Percentiles rank a stretch among this genome's conserved stretches.
These are phyloP conservation scores for Epistrophe grossulariae DNA, from an alignment of 2,888 invertebrate species.

Conservation along the genomic window DNA sequence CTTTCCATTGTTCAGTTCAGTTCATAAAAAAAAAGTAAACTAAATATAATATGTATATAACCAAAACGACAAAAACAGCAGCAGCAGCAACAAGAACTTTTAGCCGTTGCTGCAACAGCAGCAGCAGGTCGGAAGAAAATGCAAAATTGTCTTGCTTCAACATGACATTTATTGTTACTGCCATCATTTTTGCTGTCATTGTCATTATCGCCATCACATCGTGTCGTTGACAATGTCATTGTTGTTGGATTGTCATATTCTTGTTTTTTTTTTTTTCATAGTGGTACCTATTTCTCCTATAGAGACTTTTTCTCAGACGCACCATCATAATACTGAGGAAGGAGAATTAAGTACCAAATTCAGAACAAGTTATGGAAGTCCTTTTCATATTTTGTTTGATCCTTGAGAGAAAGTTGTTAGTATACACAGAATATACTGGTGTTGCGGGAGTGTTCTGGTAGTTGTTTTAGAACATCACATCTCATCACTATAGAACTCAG, in stretches of 20 bases:
- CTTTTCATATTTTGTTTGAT: conserved; percentile 48
- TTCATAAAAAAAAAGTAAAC: background rate
- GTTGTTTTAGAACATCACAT: conserved; percentile 50
- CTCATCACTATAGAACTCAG: conserved; percentile 26
- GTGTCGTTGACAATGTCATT: conserved; percentile 61
- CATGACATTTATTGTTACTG: conserved; percentile 82
- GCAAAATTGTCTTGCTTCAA: conserved; percentile 78
- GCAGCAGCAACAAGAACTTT: background rate
- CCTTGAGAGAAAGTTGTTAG: conserved; percentile 17
- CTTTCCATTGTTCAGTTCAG: conserved; percentile 47
- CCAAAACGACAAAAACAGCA: conserved; percentile 9
- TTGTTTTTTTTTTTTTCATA: conserved; percentile 23
- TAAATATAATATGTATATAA: too few species aligned
- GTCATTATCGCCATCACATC: conserved; percentile 79
- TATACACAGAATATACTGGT: background rate
- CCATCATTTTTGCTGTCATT: conserved; percentile 77
- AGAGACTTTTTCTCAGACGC: conserved; percentile 56
- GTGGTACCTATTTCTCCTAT: background rate
- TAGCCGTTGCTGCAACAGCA: background rate
- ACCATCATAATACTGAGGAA: conserved; percentile 21
- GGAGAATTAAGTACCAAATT: background rate
- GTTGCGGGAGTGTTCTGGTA: conserved; percentile 1
- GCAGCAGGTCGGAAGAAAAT: conserved; percentile 52
- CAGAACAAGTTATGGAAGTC: conserved; percentile 55
- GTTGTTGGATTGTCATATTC: conserved; percentile 59